Evolutionary conservation across 1,140 invertebrate species (phyloP).

Genomic region (Anastrepha obliqua): DNA sequence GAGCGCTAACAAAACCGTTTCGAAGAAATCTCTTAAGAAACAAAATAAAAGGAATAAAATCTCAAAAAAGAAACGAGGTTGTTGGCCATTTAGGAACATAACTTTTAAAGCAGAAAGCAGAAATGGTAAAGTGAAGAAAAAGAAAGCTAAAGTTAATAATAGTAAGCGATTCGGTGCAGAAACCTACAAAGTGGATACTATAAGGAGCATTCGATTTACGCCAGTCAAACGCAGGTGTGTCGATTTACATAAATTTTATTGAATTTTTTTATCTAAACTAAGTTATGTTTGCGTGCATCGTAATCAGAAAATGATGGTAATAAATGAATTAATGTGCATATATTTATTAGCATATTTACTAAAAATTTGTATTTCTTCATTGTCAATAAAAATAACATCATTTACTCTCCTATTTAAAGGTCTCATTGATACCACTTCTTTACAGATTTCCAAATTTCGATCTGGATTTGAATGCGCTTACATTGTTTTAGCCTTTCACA

Average conservation of each 20-base stretch:
- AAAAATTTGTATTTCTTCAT: too few species aligned
- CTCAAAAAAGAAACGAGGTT: too few species aligned
- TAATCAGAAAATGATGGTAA: too few species aligned
- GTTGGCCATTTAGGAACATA: neutral
- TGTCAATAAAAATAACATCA: too few species aligned
- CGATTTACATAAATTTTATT: neutral
- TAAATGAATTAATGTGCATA: too few species aligned
- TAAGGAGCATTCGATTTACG: constrained; percentile 38
- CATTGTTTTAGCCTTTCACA: too few species aligned
- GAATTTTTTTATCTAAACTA: neutral
- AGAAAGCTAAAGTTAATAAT: neutral
- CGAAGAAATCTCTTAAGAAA: neutral
- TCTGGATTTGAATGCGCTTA: too few species aligned
- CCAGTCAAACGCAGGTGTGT: constrained; percentile 52
- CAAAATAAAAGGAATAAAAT: neutral
- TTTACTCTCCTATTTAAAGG: too few species aligned
- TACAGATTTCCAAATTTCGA: too few species aligned
- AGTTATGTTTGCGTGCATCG: too few species aligned
- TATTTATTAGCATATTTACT: too few species aligned
- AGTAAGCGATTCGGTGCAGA: neutral
- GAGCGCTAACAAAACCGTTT: neutral
- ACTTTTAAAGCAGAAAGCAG: neutral
- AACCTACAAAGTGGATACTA: neutral
- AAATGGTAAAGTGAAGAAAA: neutral
- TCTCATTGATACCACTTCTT: too few species aligned